Conservation (phyloP, 2,797 vertebrate genomes). For the Hoplostethus mediterraneus region DNA sequence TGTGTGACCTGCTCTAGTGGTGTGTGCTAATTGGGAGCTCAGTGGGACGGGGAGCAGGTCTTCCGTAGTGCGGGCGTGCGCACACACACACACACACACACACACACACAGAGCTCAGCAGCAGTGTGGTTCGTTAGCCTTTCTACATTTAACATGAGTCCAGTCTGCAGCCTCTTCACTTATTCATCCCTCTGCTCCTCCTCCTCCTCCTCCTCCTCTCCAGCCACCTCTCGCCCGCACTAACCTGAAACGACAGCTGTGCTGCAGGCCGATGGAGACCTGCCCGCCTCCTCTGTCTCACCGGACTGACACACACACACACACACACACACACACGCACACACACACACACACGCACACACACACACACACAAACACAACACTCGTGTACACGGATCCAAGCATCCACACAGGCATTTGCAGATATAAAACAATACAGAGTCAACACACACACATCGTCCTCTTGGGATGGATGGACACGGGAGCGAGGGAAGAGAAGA, state of each 20-base stretch:
- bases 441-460: background rate
- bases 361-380: conserved; percentile 18
- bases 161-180: conserved; percentile 81
- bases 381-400: conserved; percentile 8
- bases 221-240: conserved; percentile 66
- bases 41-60: conserved; percentile 74
- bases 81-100: conserved; percentile 67
- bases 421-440: background rate
- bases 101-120: conserved; percentile 84
- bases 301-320: conserved; percentile 56
- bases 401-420: conserved; percentile 49
- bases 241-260: conserved; percentile 83
- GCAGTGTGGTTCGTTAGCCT: conserved; percentile 90
- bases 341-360: conserved; percentile 38
- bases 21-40: conserved; percentile 81
- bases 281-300: conserved; percentile 65
- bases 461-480: background rate
- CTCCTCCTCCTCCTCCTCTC: conserved; percentile 39
- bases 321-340: conserved; percentile 25
- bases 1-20: conserved; percentile 69
- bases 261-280: conserved; percentile 64
- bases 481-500: conserved; percentile 9
- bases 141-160: conserved; percentile 94
- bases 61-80: conserved; percentile 51
- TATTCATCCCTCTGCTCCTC: conserved; percentile 77